Evolutionary conservation across 1,140 invertebrate species (phyloP).

Genomic region (Eurosta solidaginis): DNA sequence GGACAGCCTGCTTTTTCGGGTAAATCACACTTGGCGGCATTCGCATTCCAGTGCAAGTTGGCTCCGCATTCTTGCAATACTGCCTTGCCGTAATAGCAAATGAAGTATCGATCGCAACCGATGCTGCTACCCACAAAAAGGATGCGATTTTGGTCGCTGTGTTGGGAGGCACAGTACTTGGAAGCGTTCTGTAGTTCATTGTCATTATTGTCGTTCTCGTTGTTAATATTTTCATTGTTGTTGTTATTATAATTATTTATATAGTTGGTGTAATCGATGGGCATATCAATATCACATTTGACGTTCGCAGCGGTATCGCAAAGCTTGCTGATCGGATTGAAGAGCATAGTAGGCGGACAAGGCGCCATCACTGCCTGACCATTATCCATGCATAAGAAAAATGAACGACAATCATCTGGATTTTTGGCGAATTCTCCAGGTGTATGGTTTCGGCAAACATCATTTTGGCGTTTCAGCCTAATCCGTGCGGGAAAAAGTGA

Average conservation of each 20-base stretch:
- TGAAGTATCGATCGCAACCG: constrained; percentile 49
- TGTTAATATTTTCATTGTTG: not conserved
- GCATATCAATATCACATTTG: constrained; percentile 28
- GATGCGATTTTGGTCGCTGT: constrained; percentile 39
- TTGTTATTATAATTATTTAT: not conserved
- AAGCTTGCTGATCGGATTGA: constrained; percentile 47
- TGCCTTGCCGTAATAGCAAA: constrained; percentile 55
- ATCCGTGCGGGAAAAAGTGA: not conserved
- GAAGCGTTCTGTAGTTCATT: constrained; percentile 43
- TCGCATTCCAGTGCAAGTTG: constrained; percentile 52
- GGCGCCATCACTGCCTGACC: constrained; percentile 50
- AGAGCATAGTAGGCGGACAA: constrained; percentile 51
- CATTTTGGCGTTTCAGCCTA: not conserved
- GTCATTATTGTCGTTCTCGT: constrained; percentile 35
- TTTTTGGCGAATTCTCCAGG: constrained; percentile 49
- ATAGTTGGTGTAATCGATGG: not conserved
- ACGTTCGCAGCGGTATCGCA: constrained; percentile 49
- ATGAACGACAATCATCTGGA: constrained; percentile 46
- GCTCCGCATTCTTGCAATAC: constrained; percentile 49
- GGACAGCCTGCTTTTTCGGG: constrained; percentile 47
- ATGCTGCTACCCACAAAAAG: constrained; percentile 46
- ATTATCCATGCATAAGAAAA: constrained; percentile 50
- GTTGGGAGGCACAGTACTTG: constrained; percentile 44
- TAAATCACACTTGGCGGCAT: constrained; percentile 51
- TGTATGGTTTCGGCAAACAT: constrained; percentile 42